Conservation (phyloP, 2,888 invertebrate species). For the Acleris literana region DNA sequence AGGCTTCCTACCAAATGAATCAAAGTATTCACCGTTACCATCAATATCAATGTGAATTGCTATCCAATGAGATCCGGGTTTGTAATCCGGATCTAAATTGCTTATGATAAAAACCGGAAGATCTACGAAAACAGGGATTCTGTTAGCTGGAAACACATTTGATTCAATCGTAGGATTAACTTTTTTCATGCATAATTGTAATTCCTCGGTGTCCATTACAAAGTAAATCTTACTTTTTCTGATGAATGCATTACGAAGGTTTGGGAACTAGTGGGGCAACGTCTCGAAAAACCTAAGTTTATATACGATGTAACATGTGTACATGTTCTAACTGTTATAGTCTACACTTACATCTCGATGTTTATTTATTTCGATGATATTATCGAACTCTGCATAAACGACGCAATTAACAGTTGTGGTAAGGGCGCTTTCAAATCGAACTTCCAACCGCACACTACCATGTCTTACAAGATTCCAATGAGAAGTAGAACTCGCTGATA, state of each 20-base stretch:
- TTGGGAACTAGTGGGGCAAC: not conserved
- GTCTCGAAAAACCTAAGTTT: constrained; percentile 4
- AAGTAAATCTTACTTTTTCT: constrained; percentile 5
- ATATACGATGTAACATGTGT: constrained; percentile 4
- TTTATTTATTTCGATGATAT: constrained; percentile 42
- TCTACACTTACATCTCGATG: constrained; percentile 31
- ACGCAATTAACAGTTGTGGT: constrained; percentile 42
- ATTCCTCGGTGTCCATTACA: constrained; percentile 25
- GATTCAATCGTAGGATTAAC: constrained; percentile 6
- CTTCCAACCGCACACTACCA: constrained; percentile 42
- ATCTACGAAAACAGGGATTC: constrained; percentile 10
- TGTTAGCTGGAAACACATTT: constrained; percentile 36
- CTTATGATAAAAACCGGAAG: constrained; percentile 10
- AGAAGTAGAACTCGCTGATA: constrained; percentile 37
- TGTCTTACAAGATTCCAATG: constrained; percentile 43
- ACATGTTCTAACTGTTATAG: constrained; percentile 30
- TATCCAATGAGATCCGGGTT: constrained; percentile 16
- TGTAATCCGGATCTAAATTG: constrained; percentile 4
- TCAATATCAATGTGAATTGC: not conserved
- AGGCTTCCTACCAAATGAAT: constrained; percentile 5
- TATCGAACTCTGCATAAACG: constrained; percentile 43
- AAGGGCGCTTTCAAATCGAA: constrained; percentile 41
- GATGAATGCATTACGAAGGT: not conserved
- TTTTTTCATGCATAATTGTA: constrained; percentile 15
- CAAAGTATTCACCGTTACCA: constrained; percentile 14